Evolutionary conservation across 2,888 invertebrate species (phyloP).

Genomic region (Tethea ocularis): DNA sequence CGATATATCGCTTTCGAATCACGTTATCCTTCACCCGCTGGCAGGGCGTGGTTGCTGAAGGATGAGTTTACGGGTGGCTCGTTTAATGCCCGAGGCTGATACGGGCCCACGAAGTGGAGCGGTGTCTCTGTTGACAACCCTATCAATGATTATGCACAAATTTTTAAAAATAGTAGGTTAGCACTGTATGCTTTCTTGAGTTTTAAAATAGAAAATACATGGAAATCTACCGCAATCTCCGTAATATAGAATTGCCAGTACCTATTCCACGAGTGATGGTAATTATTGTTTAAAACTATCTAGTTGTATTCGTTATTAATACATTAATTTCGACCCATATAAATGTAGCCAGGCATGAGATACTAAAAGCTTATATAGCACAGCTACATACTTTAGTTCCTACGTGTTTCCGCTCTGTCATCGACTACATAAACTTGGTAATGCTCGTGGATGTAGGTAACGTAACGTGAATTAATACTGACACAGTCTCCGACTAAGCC

Average conservation of each 20-base stretch:
- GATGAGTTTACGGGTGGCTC: slow-evolving; percentile 58
- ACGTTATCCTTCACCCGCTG: slow-evolving; percentile 73
- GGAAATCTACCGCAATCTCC: too few relatives aligned
- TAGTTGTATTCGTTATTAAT: too few relatives aligned
- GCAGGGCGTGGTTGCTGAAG: slow-evolving; percentile 61
- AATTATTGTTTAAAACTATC: too few relatives aligned
- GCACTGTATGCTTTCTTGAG: slow-evolving; percentile 14
- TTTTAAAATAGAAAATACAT: too few relatives aligned
- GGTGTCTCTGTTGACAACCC: too few relatives aligned
- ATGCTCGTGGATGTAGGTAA: slow-evolving; percentile 9
- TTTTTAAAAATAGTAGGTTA: too few relatives aligned
- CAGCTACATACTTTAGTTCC: not conserved
- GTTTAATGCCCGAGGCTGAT: slow-evolving; percentile 54
- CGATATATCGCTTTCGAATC: slow-evolving; percentile 77
- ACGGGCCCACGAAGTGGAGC: slow-evolving; percentile 25
- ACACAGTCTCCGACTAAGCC: slow-evolving; percentile 41
- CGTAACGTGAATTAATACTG: slow-evolving; percentile 43
- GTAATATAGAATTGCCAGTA: too few relatives aligned
- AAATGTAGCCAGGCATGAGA: not conserved
- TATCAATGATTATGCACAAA: too few relatives aligned
- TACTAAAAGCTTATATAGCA: not conserved
- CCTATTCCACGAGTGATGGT: too few relatives aligned
- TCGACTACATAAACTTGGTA: not conserved
- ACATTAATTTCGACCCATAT: not conserved
- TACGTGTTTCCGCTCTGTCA: slow-evolving; percentile 9